phyloP scores from a whole-genome alignment of 2,888 invertebrate genomes.

The Lasioglossum figueresi region DNA sequence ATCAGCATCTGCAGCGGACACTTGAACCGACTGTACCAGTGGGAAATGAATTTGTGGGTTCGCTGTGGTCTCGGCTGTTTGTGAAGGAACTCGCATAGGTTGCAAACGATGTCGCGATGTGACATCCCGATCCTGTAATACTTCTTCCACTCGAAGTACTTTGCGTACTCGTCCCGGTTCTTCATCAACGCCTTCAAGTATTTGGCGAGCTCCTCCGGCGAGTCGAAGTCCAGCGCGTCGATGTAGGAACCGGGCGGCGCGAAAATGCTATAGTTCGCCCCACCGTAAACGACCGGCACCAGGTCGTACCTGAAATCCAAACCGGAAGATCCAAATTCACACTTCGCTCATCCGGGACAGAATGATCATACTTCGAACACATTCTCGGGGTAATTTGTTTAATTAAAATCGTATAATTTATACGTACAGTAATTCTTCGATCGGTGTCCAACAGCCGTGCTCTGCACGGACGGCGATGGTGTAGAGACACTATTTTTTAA shows the following conservation, averaged over 20 bases:
- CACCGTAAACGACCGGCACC: constrained; percentile 89
- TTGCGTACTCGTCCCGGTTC: constrained; percentile 86
- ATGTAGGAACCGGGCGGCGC: constrained; percentile 88
- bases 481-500: no score
- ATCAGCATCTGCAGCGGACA: constrained; percentile 73
- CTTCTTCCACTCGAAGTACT: constrained; percentile 89
- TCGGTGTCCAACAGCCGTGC: no score
- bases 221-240: constrained; percentile 87
- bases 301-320: constrained; percentile 81
- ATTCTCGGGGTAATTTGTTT: no score
- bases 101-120: no score
- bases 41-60: constrained; percentile 62
- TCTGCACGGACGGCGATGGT: no score
- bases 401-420: no score
- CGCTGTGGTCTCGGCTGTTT: constrained; percentile 42
- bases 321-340: background rate
- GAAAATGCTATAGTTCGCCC: constrained; percentile 86
- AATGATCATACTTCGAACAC: background rate
- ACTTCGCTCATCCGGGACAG: background rate
- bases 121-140: constrained; percentile 85
- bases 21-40: constrained; percentile 71
- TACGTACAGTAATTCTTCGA: no score
- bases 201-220: constrained; percentile 86
- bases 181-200: constrained; percentile 85
- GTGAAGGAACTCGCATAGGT: constrained; percentile 86